Evolutionary conservation across 2,888 invertebrate genomes (phyloP), one percentile per base, ranked within the genome.

Genomic region (Mamestra brassicae): DNA sequence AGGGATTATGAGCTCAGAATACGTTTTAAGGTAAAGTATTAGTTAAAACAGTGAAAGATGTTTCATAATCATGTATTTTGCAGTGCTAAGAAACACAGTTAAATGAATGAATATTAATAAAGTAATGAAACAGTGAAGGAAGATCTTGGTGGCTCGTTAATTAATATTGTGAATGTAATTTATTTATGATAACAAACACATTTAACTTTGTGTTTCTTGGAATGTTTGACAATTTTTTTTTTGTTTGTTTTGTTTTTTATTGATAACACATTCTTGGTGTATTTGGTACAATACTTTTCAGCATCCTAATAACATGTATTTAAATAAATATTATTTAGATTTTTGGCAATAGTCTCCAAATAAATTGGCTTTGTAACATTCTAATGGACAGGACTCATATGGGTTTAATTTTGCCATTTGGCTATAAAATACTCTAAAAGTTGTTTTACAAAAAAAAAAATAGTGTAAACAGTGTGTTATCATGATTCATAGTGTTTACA

Each of bases 1-100:
- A 94, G 97, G 71, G 97, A 97, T 86, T 97, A 98, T 89, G 98
- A 98, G 87, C 97, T 99, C 86, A 97, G 98, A 80, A 97, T 99
- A 89, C 97, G 99, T 70, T 99, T 98, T 91, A 98, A 98, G 95
- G 97, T 97, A 89, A 89, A 87, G 85, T 65, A 68, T 54, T 67
- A 26, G 26, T 55, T 57, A 54, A 0, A 55, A 42, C 47, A 52
- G 11, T 54, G 7, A 38, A 65, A 8, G 6, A 69, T 26, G 10
- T 47, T 65, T 57, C 15, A 1, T 66, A 36, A 17, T 71, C 50
- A 38, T 71, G 13, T 45, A 47, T 78, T 26, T 60, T 74, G n/a
- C 17, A 42, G 17, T 68, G 57, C 36, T 57, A 73, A 52, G 55
- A 50, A 64, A 61, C 55, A 26, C 38, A 36, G 34, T 58, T 74